Evolutionary conservation across 2,888 invertebrate genomes (phyloP), one percentile per base, ranked within the genome.

Genomic region (Pterobdella sp.): DNA sequence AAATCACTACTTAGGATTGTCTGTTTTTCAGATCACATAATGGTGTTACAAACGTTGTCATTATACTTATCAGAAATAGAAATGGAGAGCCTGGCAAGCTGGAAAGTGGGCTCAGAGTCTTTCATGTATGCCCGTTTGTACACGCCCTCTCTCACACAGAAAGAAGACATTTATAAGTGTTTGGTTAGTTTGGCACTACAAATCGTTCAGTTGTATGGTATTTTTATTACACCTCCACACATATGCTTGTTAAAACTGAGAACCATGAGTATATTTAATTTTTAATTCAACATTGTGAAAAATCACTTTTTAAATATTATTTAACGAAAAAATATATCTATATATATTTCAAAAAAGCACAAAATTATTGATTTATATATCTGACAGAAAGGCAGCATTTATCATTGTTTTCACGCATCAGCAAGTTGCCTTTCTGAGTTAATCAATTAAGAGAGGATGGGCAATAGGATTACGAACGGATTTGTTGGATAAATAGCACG

Each of bases 141-240:
- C 0, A 78, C 79, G 18, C 77, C 78, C 0, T 77, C 78, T 75
- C 90, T 92, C 79, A 91, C 91, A 81, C 91, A 92, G 85, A 93
- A 94, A 83, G 93, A 94, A 84, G 89, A 93, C 35, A 78, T 77
- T 77, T 95, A 92, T 86, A 88, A 94, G 78, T 94, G 95, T 86
- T 94, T 94, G 86, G 94, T 94, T 78, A 80, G 83, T 82, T 63
- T n/a, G 34, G 32, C 29, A 36, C 56, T 34, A 32, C 2, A 29
- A n/a, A 34, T 52, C 3, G 2, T 32, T 32, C 29, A 0, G 10
- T 32, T 42, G 35, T 32, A 22, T 68, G n/a, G 37, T 35, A 32
- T n/a, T n/a, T n/a, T n/a, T n/a, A n/a, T n/a, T n/a, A n/a, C n/a
- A n/a, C n/a, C n/a, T n/a, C n/a, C n/a, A n/a, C n/a, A n/a, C n/a